Percentiles rank a stretch among this genome's conserved stretches.
Conservation (phyloP, 1,140 invertebrate species). For the Drosophila tani region DNA sequence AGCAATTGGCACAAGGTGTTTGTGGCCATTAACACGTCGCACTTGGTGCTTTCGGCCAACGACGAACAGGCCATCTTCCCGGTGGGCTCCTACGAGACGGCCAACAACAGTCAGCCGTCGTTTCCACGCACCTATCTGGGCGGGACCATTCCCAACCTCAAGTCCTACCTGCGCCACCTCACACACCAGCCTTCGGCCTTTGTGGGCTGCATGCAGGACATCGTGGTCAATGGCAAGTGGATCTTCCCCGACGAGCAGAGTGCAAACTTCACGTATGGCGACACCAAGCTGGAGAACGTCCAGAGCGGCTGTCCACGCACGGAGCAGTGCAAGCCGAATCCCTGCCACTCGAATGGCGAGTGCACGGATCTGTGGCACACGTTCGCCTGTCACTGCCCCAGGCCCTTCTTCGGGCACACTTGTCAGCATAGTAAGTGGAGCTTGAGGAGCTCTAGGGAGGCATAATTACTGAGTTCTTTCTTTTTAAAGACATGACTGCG, state of each 20-base stretch:
- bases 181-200: constrained; percentile 91
- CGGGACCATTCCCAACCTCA: constrained; percentile 87
- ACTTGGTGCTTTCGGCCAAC: constrained; percentile 93
- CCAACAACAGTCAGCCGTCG: constrained; percentile 90
- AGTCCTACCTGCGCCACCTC: constrained; percentile 88
- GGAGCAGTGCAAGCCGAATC: constrained; percentile 93
- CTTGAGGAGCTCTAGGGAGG: fast-evolving
- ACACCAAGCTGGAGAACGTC: constrained; percentile 85
- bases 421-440: constrained; percentile 93
- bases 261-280: constrained; percentile 45
- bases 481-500: constrained; percentile 90
- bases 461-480: background rate
- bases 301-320: constrained; percentile 91
- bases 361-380: constrained; percentile 95
- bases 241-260: constrained; percentile 85
- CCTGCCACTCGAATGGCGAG: constrained; percentile 93
- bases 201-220: constrained; percentile 96
- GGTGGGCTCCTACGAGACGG: constrained; percentile 91
- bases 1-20: constrained; percentile 95
- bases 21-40: constrained; percentile 93
- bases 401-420: constrained; percentile 93
- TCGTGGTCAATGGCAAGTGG: constrained; percentile 93
- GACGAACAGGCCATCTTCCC: constrained; percentile 95
- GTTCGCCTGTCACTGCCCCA: constrained; percentile 93
- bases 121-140: constrained; percentile 93